Conservation (phyloP, 2,888 invertebrate genomes). For the Crepidodera aurea region DNA sequence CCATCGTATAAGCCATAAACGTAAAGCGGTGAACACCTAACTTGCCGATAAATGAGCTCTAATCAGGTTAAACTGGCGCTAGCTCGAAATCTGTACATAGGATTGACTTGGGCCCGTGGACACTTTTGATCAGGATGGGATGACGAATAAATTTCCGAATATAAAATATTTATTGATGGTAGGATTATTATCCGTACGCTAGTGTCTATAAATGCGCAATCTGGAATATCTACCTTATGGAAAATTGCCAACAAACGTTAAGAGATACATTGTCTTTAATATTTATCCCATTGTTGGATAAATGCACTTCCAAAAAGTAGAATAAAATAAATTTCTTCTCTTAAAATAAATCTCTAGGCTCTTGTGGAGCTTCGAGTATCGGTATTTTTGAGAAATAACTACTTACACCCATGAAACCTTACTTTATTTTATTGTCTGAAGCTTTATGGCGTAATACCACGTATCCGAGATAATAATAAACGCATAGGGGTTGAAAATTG, state of each 20-base stretch:
- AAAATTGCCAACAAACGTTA: slow-evolving; percentile 24
- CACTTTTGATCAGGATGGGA: no score
- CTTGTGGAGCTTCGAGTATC: slow-evolving; percentile 9
- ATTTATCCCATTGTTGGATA: slow-evolving; percentile 25
- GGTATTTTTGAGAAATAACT: slow-evolving; percentile 18
- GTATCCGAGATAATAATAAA: slow-evolving; percentile 18
- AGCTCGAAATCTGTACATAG: no score
- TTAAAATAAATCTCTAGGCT: slow-evolving; percentile 21
- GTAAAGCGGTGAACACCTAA: no score
- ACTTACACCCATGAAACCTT: slow-evolving; percentile 12
- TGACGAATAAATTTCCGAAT: no score
- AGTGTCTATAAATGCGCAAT: not conserved
- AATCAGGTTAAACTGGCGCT: no score
- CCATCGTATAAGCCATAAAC: no score
- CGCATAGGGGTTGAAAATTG: not conserved
- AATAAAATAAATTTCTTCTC: slow-evolving; percentile 21
- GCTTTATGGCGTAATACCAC: slow-evolving; percentile 19
- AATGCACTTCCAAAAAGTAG: slow-evolving; percentile 17
- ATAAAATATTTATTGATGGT: no score
- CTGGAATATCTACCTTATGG: slow-evolving; percentile 23
- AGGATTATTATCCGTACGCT: not conserved
- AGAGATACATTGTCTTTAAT: slow-evolving; percentile 25
- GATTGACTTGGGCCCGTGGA: no score
- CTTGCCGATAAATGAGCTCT: no score
- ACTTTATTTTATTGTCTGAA: slow-evolving; percentile 17